Evolutionary conservation across 2,797 vertebrate genomes (phyloP), one percentile per base, ranked within the genome.

Genomic region (Miichthys miiuy): DNA sequence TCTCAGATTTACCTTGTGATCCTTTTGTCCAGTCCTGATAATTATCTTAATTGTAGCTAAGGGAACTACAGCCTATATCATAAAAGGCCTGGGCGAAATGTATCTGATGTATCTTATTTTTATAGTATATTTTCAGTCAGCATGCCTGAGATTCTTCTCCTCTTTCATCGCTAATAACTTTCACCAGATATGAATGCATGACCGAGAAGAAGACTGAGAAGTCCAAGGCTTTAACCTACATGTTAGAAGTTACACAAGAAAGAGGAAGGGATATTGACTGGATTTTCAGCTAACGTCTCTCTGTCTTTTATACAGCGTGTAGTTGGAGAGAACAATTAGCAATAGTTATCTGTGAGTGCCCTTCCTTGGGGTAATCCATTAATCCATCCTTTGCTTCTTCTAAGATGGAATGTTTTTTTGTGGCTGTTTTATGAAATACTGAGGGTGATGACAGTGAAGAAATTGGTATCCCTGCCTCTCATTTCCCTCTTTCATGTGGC

Each of bases 401-500:
- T 54, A 77, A 61, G 30, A 42, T 71, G 34, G 55, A 44, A 48
- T 34, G 58, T 71, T 63, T 56, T 17, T 69, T 78, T 38, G 52
- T 66, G 16, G 50, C 77, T 77, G 23, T 63, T 80, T 83, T 67
- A 46, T 63, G 52, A 56, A 62, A 70, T 60, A 76, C 68, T 72
- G 70, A 77, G 62, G 72, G 52, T 46, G 38, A 61, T 82, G 70
- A 58, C 67, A 52, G 68, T 66, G 25, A 34, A 63, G 34, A 66
- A 83, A 87, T 58, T 74, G 73, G 42, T 66, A 80, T 83, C 25
- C 25, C 48, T 75, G 62, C 67, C 72, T 84, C 68, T 84, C 68
- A 65, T 75, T 60, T 68, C 47, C 56, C 66, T 78, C 79, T 88
- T 90, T 91, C 74, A 88, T 87, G 81, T 79, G 70, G 60, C 87